These are phyloP conservation scores for Palloptera scutellata DNA, from an alignment of 2,888 invertebrate species.

Conservation along the genomic window DNA sequence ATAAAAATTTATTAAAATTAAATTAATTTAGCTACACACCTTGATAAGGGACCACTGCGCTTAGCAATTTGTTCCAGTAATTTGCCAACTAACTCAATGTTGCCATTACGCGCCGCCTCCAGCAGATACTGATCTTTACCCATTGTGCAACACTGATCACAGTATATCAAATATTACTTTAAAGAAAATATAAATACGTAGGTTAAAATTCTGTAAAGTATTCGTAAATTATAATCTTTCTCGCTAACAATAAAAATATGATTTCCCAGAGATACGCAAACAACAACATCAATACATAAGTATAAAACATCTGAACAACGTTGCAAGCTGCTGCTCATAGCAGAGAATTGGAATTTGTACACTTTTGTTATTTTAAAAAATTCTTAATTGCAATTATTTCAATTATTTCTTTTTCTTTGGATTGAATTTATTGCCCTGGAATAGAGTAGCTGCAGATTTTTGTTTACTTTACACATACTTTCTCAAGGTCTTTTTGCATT, in stretches of 20 bases:
- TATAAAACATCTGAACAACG: no score
- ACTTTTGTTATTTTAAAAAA: no score
- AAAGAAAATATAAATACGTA: not conserved
- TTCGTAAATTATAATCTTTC: not conserved
- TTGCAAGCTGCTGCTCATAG: no score
- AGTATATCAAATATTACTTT: not conserved
- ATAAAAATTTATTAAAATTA: constrained; percentile 53
- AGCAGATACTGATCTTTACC: constrained; percentile 95
- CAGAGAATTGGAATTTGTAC: no score
- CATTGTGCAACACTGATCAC: constrained; percentile 67
- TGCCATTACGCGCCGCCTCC: constrained; percentile 92
- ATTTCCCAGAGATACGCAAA: no score
- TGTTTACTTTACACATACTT: constrained; percentile 38
- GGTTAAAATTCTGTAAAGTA: not conserved
- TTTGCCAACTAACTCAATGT: constrained; percentile 86
- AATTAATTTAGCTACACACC: constrained; percentile 67
- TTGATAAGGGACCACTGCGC: constrained; percentile 93
- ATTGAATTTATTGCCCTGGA: no score
- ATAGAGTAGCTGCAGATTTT: constrained; percentile 21
- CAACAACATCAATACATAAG: no score
- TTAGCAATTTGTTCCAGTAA: constrained; percentile 85
- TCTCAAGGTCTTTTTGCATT: constrained; percentile 35
- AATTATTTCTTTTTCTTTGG: no score
- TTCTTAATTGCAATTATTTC: no score
- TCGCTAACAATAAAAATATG: no score